These are phyloP conservation scores for Pollenia labialis DNA, from an alignment of 2,888 invertebrate genomes.

Conservation along the genomic window DNA sequence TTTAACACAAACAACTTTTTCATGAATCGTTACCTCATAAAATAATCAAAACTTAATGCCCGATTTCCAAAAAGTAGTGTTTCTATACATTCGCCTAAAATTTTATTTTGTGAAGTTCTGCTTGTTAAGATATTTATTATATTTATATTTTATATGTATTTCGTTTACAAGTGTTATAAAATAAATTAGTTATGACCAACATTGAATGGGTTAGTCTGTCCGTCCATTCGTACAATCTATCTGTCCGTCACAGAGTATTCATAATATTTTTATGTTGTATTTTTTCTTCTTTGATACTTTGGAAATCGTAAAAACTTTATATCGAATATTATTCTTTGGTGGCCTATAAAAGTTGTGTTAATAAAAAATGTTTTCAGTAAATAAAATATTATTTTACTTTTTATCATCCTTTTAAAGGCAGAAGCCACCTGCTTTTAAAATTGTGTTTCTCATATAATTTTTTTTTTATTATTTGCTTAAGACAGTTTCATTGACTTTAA, in stretches of 20 bases:
- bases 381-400: background rate
- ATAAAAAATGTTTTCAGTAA: background rate
- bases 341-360: background rate
- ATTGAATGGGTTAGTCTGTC: background rate
- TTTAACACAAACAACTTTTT: no score
- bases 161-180: constrained; percentile 44
- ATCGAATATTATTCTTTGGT: background rate
- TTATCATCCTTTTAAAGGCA: background rate
- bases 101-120: background rate
- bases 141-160: constrained; percentile 23
- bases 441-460: no score
- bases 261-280: background rate
- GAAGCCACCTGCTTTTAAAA: constrained; percentile 1
- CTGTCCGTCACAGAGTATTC: background rate
- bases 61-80: no score
- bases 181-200: constrained; percentile 55
- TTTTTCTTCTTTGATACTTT: constrained; percentile 33
- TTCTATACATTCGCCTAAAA: no score
- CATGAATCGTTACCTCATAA: no score
- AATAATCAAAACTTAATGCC: no score
- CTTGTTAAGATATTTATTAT: constrained; percentile 3
- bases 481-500: background rate
- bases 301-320: constrained; percentile 51
- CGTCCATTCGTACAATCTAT: background rate
- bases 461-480: background rate